phyloP scores from a whole-genome alignment of 2,888 invertebrate species.

The Melolontha melolontha region DNA sequence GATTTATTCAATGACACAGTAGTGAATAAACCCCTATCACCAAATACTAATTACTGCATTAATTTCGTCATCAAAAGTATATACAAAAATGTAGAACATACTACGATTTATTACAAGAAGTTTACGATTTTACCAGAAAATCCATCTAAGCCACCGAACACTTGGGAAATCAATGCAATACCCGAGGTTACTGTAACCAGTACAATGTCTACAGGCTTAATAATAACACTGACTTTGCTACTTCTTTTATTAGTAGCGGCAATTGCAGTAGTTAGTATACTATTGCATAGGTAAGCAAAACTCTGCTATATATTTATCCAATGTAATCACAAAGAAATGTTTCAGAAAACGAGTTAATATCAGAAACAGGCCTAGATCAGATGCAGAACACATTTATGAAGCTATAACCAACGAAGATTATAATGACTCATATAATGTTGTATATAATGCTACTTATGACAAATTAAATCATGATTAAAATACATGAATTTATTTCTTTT shows the following conservation, averaged over 20 bases:
- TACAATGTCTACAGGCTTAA: constrained; percentile 1
- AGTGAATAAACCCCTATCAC: constrained; percentile 51
- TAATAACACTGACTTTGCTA: constrained; percentile 22
- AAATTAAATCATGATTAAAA: constrained; percentile 53
- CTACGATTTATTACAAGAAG: constrained; percentile 59
- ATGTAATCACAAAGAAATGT: constrained; percentile 3
- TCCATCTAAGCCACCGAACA: background rate
- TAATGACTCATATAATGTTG: constrained; percentile 50
- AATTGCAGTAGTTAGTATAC: constrained; percentile 12
- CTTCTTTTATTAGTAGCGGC: constrained; percentile 6
- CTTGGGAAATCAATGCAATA: background rate
- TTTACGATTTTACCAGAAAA: constrained; percentile 38
- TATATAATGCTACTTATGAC: constrained; percentile 58
- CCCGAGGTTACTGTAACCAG: background rate
- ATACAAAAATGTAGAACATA: constrained; percentile 55
- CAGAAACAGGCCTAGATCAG: constrained; percentile 42
- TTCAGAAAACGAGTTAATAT: constrained; percentile 14
- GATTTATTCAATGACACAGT: constrained; percentile 42
- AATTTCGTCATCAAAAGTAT: constrained; percentile 59
- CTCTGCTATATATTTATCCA: background rate
- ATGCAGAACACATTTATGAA: constrained; percentile 58
- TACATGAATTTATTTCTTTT: constrained; percentile 22
- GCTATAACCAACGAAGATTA: constrained; percentile 61
- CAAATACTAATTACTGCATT: constrained; percentile 59
- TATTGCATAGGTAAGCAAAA: constrained; percentile 42